Evolutionary conservation across 2,888 invertebrate species (phyloP), one percentile per base, ranked within the genome.

Genomic region (Ptychoptera albimana): DNA sequence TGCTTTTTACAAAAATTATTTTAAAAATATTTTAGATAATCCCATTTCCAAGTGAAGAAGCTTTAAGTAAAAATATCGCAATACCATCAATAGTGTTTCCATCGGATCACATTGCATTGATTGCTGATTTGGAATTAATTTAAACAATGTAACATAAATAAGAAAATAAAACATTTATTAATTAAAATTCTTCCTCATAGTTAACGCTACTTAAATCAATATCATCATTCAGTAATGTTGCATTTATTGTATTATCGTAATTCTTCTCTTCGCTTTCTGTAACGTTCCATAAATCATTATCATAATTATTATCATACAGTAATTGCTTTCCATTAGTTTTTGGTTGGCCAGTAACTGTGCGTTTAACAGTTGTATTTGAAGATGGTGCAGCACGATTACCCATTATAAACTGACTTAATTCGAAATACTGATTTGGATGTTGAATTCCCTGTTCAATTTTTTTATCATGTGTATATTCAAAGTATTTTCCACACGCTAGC

Each of bases 401-500:
- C 60, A 65, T 57, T 8, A 77, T 54, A 51, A 73, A 75, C 53
- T 77, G 75, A 56, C 84, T 88, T 57, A 88, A 86, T 54, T 82
- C 78, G 63, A 85, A 94, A 64, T 83, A 96, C 51, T 84, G 83
- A 67, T 94, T 94, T 0, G 96, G 96, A 68, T 96, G 94, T 59
- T 79, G 77, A 35, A 91, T 79, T 2, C 78, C 77, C 36, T 75
- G 68, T 35, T 77, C 78, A 11, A 75, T 57, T n/a, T 73, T 68
- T 6, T 70, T 66, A 52, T 75, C 75, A 51, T 86, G 85, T 0
- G 72, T 71, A 42, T 73, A 67, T 67, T 85, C 82, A 65, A 88
- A 93, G 61, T 85, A 89, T 58, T 82, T 80, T 37, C 81, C 81
- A 63, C 96, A 96, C 1, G 94, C 93, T 48, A 92, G 70, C 64